phyloP scores from a whole-genome alignment of 2,888 invertebrate genomes.

The Zaprionus obscuricornis region DNA sequence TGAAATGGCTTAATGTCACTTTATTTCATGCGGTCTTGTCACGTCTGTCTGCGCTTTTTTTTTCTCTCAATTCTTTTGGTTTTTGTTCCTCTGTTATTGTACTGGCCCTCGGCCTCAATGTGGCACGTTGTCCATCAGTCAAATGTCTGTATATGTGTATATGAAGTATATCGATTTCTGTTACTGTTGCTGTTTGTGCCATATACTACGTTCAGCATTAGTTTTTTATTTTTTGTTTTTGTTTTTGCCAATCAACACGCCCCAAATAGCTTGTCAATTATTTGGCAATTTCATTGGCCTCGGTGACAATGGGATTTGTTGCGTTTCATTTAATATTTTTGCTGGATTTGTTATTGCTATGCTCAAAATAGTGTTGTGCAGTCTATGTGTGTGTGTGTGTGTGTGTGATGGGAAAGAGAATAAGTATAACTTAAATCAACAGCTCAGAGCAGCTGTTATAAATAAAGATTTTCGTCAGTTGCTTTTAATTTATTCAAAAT shows the following conservation, averaged over 20 bases:
- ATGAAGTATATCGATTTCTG: slow-evolving; percentile 69
- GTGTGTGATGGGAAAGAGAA: not conserved
- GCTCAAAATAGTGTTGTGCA: too few species aligned
- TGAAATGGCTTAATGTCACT: slow-evolving; percentile 76
- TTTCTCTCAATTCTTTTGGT: not conserved
- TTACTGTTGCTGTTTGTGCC: slow-evolving; percentile 14
- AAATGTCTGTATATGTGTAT: slow-evolving; percentile 48
- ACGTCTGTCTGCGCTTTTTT: slow-evolving; percentile 61
- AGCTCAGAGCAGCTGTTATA: slow-evolving; percentile 63
- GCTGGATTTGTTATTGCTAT: not conserved
- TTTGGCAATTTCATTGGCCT: slow-evolving; percentile 71
- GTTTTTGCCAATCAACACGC: slow-evolving; percentile 74
- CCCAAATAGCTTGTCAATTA: slow-evolving; percentile 74
- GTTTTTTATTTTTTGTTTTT: too few species aligned
- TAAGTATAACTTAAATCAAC: slow-evolving; percentile 50
- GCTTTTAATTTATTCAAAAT: slow-evolving; percentile 74
- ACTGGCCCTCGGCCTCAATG: slow-evolving; percentile 20
- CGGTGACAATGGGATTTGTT: slow-evolving; percentile 73
- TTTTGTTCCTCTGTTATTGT: slow-evolving; percentile 25
- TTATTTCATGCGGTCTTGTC: slow-evolving; percentile 75
- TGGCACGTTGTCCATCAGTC: slow-evolving; percentile 67
- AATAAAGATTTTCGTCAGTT: slow-evolving; percentile 66
- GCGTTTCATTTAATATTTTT: slow-evolving; percentile 72
- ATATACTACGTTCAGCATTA: slow-evolving; percentile 57
- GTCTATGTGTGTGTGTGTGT: not conserved